Evolutionary conservation across 2,113 vertebrate species (phyloP).

Genomic region (Petrocephalus microphthalmus): DNA sequence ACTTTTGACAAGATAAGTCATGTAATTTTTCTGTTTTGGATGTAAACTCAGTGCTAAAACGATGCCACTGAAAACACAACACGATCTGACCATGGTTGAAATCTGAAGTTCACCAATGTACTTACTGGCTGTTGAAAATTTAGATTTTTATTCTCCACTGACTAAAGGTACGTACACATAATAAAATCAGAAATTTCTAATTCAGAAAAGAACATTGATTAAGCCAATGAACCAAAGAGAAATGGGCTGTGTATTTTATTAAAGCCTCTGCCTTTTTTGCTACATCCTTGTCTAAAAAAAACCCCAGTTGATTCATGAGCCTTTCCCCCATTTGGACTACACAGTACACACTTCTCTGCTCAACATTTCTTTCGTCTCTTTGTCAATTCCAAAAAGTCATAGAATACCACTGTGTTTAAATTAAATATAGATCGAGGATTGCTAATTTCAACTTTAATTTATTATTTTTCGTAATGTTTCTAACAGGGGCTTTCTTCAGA

Average conservation of each 20-base stretch:
- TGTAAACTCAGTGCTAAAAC: background rate
- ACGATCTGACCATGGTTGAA: background rate
- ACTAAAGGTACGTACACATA: background rate
- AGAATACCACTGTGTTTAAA: background rate
- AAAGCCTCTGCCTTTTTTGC: background rate
- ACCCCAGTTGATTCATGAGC: no score
- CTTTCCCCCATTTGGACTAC: background rate
- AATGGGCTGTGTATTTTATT: background rate
- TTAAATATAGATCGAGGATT: conserved; percentile 3
- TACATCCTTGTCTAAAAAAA: background rate
- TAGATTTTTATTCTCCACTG: background rate
- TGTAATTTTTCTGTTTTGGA: background rate
- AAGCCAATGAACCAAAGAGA: background rate
- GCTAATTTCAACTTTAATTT: background rate
- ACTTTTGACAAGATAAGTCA: background rate
- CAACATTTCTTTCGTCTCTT: background rate
- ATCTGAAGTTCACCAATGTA: background rate
- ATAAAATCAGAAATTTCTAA: background rate
- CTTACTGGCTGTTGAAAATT: background rate
- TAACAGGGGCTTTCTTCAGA: background rate
- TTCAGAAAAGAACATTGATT: background rate
- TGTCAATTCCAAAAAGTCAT: background rate
- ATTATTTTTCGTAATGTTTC: conserved; percentile 8
- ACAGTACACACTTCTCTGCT: background rate
- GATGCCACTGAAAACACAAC: background rate